phyloP scores from a whole-genome alignment of 2,797 vertebrate species.

The Crotalus adamanteus region DNA sequence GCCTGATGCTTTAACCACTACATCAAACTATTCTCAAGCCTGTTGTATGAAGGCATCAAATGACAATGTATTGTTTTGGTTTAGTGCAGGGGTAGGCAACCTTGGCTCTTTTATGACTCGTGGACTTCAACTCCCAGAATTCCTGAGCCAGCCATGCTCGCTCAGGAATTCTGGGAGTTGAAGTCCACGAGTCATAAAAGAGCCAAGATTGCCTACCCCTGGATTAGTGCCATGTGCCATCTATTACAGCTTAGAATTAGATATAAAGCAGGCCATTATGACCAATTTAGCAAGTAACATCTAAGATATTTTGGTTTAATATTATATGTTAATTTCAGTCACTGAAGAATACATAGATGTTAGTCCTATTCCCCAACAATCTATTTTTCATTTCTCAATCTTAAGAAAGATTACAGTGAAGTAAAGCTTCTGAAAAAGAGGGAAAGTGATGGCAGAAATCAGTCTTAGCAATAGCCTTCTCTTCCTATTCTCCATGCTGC shows the following conservation, averaged over 20 bases:
- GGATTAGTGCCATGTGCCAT: neutral
- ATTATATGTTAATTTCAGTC: neutral
- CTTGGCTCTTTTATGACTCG: too few relatives aligned
- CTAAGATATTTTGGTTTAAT: neutral
- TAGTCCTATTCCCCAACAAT: neutral
- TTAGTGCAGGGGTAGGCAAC: too few relatives aligned
- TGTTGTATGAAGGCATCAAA: neutral
- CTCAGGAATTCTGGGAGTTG: too few relatives aligned
- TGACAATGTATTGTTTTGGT: neutral
- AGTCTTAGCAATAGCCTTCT: neutral
- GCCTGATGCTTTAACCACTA: neutral
- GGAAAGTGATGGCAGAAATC: neutral
- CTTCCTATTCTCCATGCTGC: neutral
- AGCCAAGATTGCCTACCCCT: too few relatives aligned
- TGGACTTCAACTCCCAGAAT: too few relatives aligned
- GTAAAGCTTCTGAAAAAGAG: neutral
- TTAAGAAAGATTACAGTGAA: neutral
- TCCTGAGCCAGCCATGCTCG: too few relatives aligned
- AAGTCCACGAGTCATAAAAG: too few relatives aligned
- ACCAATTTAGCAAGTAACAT: neutral
- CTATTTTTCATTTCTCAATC: neutral
- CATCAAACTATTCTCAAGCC: neutral
- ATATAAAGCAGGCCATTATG: neutral
- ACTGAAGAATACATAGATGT: neutral
- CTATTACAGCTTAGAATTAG: neutral